phyloP scores from a whole-genome alignment of 2,113 vertebrate species.

The Corythaixoides concolor region DNA sequence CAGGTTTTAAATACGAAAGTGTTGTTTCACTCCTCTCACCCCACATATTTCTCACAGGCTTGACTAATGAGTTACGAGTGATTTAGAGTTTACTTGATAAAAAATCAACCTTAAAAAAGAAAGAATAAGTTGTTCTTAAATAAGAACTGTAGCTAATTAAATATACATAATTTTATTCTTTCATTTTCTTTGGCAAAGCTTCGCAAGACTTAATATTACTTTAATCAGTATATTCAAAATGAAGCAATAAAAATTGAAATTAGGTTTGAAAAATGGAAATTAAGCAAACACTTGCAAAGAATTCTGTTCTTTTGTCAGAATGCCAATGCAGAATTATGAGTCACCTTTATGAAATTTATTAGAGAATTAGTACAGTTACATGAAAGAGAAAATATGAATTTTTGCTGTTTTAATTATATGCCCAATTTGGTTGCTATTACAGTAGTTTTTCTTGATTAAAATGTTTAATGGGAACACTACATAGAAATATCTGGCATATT shows the following conservation, averaged over 20 bases:
- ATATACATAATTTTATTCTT: constrained; percentile 68
- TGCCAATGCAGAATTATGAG: constrained; percentile 61
- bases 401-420: constrained; percentile 64
- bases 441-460: constrained; percentile 63
- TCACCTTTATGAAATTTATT: constrained; percentile 68
- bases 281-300: constrained; percentile 54
- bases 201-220: constrained; percentile 63
- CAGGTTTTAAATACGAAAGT: not conserved
- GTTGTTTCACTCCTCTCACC: rapidly evolving
- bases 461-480: constrained; percentile 45
- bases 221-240: constrained; percentile 70
- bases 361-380: constrained; percentile 45
- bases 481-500: constrained; percentile 52
- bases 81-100: constrained; percentile 42
- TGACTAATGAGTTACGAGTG: not conserved
- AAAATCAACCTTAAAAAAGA: constrained; percentile 36
- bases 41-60: not conserved
- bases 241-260: constrained; percentile 75
- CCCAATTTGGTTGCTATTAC: constrained; percentile 54
- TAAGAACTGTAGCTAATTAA: constrained; percentile 71
- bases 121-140: constrained; percentile 39
- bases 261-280: constrained; percentile 67
- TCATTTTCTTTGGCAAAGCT: constrained; percentile 69
- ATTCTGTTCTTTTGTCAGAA: constrained; percentile 63
- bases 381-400: constrained; percentile 55